phyloP scores from a whole-genome alignment of 2,113 vertebrate genomes.

The Beaufortia kweichowensis region DNA sequence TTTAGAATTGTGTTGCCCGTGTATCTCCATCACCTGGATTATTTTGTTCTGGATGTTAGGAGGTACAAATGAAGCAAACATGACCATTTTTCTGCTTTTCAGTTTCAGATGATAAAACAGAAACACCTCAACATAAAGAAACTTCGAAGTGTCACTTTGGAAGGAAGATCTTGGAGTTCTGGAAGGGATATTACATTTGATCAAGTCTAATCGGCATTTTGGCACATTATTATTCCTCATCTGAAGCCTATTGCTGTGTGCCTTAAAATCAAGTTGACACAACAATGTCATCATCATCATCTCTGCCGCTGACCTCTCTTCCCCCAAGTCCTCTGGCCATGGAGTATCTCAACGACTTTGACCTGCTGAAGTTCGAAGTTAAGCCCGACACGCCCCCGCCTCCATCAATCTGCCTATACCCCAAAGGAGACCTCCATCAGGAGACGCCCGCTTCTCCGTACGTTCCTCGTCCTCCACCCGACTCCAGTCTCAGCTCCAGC shows the following conservation, averaged over 20 bases:
- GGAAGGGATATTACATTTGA: neutral
- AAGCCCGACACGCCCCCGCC: conserved; percentile 88
- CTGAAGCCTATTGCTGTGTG: conserved; percentile 50
- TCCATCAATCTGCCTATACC: conserved; percentile 79
- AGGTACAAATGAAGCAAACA: no score
- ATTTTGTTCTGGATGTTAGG: no score
- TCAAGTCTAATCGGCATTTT: neutral
- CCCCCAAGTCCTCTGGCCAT: conserved; percentile 96
- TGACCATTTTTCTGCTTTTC: conserved; percentile 43
- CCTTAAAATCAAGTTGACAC: conserved; percentile 55
- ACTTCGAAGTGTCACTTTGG: neutral
- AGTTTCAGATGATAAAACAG: conserved; percentile 59
- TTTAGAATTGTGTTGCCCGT: no score
- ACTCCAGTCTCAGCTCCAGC: conserved; percentile 93
- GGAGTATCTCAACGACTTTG: conserved; percentile 99
- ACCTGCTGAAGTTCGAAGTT: conserved; percentile 98
- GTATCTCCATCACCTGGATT: no score
- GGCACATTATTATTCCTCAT: neutral
- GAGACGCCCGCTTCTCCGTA: conserved; percentile 75
- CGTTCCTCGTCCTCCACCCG: conserved; percentile 83
- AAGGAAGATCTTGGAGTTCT: conserved; percentile 36
- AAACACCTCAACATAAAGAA: conserved; percentile 20
- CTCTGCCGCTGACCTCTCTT: conserved; percentile 76
- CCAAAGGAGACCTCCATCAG: conserved; percentile 63
- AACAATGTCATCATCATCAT: conserved; percentile 73